Evolutionary conservation across 2,797 vertebrate genomes (phyloP).

Genomic region (Sebastes kiyomatsui): DNA sequence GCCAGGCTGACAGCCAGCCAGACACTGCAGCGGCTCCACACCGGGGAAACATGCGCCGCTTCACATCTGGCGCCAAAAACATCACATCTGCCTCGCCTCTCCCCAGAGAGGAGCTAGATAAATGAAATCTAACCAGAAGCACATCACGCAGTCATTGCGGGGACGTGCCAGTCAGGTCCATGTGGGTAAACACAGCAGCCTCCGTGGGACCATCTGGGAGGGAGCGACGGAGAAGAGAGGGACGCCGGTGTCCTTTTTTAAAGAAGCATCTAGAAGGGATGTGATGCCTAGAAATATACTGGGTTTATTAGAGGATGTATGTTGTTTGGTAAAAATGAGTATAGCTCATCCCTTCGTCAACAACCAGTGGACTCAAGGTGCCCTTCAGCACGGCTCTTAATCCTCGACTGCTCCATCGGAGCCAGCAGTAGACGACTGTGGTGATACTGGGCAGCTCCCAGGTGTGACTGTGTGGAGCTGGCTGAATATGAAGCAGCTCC

Average conservation of each 20-base stretch:
- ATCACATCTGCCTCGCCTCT: conserved; percentile 74
- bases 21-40: conserved; percentile 50
- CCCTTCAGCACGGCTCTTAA: conserved; percentile 53
- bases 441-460: conserved; percentile 46
- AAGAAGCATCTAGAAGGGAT: not conserved
- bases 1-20: conserved; percentile 70
- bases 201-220: conserved; percentile 38
- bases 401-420: conserved; percentile 44
- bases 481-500: conserved; percentile 45
- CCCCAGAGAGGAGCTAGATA: conserved; percentile 61
- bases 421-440: conserved; percentile 34
- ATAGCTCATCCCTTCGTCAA: conserved; percentile 30
- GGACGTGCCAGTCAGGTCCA: conserved; percentile 38
- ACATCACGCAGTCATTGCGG: conserved; percentile 42
- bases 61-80: conserved; percentile 77
- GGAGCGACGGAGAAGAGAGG: not conserved
- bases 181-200: conserved; percentile 55
- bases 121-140: conserved; percentile 64
- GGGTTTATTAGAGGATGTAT: conserved; percentile 24
- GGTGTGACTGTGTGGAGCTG: conserved; percentile 11
- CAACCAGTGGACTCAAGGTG: conserved; percentile 59
- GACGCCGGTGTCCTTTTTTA: not conserved
- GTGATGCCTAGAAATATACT: conserved; percentile 11
- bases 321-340: conserved; percentile 28
- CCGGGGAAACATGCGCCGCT: conserved; percentile 54